Percentiles rank a stretch among this genome's conserved stretches.
phyloP scores from a whole-genome alignment of 1,140 invertebrate genomes.

The Pseudomyrmex cubaensis region DNA sequence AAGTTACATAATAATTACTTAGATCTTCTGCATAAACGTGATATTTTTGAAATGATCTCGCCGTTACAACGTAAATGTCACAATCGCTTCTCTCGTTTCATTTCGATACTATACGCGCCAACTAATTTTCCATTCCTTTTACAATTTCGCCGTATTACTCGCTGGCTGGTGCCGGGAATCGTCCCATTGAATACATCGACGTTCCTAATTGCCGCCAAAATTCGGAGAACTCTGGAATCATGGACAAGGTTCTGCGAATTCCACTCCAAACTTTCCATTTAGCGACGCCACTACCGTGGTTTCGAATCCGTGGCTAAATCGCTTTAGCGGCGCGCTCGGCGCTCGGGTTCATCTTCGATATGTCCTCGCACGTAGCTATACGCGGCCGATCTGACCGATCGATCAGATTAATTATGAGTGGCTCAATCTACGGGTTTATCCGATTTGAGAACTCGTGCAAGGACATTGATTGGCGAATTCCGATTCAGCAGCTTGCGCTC shows the following conservation, averaged over 20 bases:
- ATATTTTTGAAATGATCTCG: background rate
- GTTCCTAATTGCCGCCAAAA: constrained; percentile 41
- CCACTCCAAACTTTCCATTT: constrained; percentile 53
- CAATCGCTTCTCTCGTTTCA: constrained; percentile 6
- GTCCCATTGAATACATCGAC: constrained; percentile 38
- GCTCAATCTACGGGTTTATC: constrained; percentile 41
- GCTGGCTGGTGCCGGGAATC: background rate
- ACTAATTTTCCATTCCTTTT: constrained; percentile 36
- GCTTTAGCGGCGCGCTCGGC: constrained; percentile 63
- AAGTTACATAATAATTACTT: no score
- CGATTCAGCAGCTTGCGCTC: constrained; percentile 29
- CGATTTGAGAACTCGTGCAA: constrained; percentile 38
- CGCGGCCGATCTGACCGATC: constrained; percentile 45
- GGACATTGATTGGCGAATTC: constrained; percentile 61
- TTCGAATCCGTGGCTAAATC: constrained; percentile 63
- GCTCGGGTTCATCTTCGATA: constrained; percentile 65
- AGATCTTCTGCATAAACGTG: background rate
- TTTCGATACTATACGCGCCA: background rate
- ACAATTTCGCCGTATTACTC: constrained; percentile 27
- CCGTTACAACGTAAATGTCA: constrained; percentile 23
- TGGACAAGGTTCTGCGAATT: constrained; percentile 37
- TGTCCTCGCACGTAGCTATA: constrained; percentile 53
- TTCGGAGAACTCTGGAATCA: constrained; percentile 9
- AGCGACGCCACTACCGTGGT: constrained; percentile 44
- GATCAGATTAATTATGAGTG: constrained; percentile 64